These are phyloP conservation scores for Globia sparganii DNA, from an alignment of 2,888 invertebrate species.

Conservation along the genomic window DNA sequence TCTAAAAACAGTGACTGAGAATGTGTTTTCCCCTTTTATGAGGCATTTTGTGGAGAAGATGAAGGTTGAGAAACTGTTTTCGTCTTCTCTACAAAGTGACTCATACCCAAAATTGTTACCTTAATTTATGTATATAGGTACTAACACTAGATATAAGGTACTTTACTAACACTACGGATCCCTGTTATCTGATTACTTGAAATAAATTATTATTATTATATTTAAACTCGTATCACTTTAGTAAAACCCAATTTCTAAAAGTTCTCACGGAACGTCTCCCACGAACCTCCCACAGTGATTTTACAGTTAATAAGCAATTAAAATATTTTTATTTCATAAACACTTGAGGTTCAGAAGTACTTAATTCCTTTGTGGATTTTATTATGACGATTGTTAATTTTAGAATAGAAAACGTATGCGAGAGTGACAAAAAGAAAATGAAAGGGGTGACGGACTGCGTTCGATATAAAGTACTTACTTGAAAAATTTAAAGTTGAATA, in stretches of 20 bases:
- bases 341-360: slow-evolving; percentile 75
- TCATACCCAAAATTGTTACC: too few species aligned
- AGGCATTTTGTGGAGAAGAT: too few species aligned
- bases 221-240: background rate
- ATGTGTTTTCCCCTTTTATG: too few species aligned
- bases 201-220: too few species aligned
- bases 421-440: slow-evolving; percentile 49
- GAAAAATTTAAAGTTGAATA: slow-evolving; percentile 77
- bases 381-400: slow-evolving; percentile 77
- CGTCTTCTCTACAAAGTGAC: too few species aligned
- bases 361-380: slow-evolving; percentile 73
- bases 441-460: slow-evolving; percentile 71
- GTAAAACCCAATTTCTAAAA: background rate
- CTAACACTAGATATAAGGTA: too few species aligned
- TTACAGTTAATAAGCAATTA: slow-evolving; percentile 61
- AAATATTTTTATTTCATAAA: slow-evolving; percentile 68
- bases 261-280: slow-evolving; percentile 29
- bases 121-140: too few species aligned
- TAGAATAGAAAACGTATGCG: slow-evolving; percentile 83
- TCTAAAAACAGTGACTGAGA: too few species aligned
- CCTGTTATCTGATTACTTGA: too few species aligned
- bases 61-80: too few species aligned
- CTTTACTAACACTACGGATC: too few species aligned
- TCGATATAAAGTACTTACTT: slow-evolving; percentile 79
- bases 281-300: slow-evolving; percentile 24